These are phyloP conservation scores for Dynastes tityus DNA, from an alignment of 2,888 invertebrate species.

Conservation along the genomic window DNA sequence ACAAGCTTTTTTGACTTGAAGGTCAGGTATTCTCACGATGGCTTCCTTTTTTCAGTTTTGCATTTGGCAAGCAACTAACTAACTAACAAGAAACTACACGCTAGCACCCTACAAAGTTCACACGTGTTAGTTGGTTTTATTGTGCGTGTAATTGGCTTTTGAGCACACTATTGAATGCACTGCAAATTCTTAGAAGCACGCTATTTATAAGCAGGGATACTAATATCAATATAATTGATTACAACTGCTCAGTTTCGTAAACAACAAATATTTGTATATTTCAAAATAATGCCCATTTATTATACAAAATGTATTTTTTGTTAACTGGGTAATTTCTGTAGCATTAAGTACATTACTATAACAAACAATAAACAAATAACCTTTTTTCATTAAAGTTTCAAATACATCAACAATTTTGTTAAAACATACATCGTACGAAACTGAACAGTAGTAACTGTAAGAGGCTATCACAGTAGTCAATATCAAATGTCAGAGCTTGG, in stretches of 20 bases:
- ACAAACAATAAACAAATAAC: too few relatives aligned
- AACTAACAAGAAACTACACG: background rate
- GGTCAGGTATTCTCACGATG: conserved; percentile 20
- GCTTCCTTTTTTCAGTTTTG: conserved; percentile 7
- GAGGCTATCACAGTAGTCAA: too few relatives aligned
- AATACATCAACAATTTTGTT: too few relatives aligned
- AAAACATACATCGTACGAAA: too few relatives aligned
- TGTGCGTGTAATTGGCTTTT: conserved; percentile 60
- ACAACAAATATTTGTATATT: background rate
- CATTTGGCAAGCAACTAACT: background rate
- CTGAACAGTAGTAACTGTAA: too few relatives aligned
- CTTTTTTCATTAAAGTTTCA: too few relatives aligned
- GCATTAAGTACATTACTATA: too few relatives aligned
- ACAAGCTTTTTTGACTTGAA: conserved; percentile 42
- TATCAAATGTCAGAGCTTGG: too few relatives aligned
- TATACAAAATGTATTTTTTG: background rate
- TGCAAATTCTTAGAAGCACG: conserved; percentile 60
- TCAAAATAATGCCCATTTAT: too few relatives aligned
- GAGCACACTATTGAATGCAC: conserved; percentile 65
- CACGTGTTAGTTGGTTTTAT: conserved; percentile 23
- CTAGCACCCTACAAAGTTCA: conserved; percentile 11
- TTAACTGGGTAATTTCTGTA: background rate
- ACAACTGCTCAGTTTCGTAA: background rate
- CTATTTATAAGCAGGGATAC: background rate
- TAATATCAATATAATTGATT: background rate